These are phyloP conservation scores for Pantala flavescens DNA, from an alignment of 1,140 invertebrate genomes.

Conservation along the genomic window DNA sequence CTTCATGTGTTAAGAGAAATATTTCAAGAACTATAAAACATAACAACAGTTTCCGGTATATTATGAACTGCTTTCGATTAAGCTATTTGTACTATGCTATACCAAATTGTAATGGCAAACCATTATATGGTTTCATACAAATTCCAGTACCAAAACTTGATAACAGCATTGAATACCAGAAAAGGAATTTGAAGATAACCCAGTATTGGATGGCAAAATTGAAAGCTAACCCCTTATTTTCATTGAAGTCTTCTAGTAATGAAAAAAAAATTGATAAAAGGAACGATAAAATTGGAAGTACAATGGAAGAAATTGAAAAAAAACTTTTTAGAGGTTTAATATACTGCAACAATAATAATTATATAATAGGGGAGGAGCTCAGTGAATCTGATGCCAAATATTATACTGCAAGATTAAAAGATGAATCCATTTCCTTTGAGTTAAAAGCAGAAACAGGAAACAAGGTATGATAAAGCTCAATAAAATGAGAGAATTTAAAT, in stretches of 20 bases:
- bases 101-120: constrained; percentile 29
- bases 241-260: background rate
- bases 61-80: constrained; percentile 34
- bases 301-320: too few species aligned
- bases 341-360: background rate
- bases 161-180: background rate
- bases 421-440: background rate
- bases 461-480: too few species aligned
- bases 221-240: background rate
- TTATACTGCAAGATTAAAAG: background rate
- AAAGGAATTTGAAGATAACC: background rate
- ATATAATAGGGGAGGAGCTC: background rate
- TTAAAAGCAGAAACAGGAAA: constrained; percentile 10
- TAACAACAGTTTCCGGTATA: constrained; percentile 37
- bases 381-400: background rate
- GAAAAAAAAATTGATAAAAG: background rate
- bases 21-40: constrained; percentile 35
- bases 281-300: too few species aligned
- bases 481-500: too few species aligned
- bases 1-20: constrained; percentile 38
- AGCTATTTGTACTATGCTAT: constrained; percentile 39
- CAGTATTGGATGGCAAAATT: background rate
- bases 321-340: too few species aligned
- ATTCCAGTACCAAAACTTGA: background rate
- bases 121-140: constrained; percentile 25